phyloP scores from a whole-genome alignment of 2,797 vertebrate genomes.

The Prunella strophiata region DNA sequence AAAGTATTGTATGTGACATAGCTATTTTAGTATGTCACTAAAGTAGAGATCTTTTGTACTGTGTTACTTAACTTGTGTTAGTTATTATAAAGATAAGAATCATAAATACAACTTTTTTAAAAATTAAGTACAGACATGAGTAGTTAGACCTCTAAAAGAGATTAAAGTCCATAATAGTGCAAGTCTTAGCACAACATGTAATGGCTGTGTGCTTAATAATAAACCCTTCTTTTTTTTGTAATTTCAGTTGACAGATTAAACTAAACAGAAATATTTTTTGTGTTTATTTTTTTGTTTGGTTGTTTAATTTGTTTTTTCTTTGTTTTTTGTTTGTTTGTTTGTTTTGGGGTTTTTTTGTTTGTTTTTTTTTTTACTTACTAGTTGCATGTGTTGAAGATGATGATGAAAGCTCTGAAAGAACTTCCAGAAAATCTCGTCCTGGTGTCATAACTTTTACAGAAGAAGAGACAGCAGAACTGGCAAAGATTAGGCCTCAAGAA shows the following conservation, averaged over 20 bases:
- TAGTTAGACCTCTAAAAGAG: not conserved
- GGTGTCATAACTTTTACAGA: constrained; percentile 96
- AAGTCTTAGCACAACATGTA: not conserved
- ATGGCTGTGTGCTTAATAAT: not conserved
- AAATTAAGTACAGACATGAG: not conserved
- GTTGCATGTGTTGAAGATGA: constrained; percentile 77
- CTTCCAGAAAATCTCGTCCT: constrained; percentile 83
- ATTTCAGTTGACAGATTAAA: not conserved
- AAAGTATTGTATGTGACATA: not conserved
- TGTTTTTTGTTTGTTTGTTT: too few relatives aligned
- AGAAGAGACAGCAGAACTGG: constrained; percentile 94
- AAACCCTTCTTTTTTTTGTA: not conserved
- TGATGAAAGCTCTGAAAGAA: constrained; percentile 82
- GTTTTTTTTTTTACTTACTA: not conserved
- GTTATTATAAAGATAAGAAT: not conserved
- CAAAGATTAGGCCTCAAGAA: constrained; percentile 89
- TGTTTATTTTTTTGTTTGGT: not conserved
- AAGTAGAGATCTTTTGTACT: not conserved
- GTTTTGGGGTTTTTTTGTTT: not conserved
- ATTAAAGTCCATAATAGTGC: not conserved
- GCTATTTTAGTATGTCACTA: not conserved
- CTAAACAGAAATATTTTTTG: not conserved
- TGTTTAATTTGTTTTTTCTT: not conserved
- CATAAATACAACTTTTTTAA: not conserved
- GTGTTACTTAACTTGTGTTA: not conserved